Evolutionary conservation across 1,140 invertebrate species (phyloP).

Genomic region (Rhynchophorus ferrugineus): DNA sequence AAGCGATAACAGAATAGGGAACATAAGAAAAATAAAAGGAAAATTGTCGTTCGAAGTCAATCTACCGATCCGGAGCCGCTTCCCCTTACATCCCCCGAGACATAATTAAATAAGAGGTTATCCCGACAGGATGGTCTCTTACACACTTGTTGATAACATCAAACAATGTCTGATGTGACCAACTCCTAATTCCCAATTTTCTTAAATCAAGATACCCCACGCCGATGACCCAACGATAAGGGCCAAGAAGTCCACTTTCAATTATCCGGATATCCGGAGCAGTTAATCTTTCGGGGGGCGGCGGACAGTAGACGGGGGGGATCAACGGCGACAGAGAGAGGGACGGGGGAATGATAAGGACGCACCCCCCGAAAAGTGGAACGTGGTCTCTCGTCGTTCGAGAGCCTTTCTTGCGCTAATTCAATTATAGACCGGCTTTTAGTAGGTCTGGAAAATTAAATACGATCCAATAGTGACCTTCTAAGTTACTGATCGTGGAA

Average conservation of each 20-base stretch:
- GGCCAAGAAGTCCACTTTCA: constrained; percentile 21
- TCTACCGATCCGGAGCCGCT: no score
- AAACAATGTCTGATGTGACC: constrained; percentile 2
- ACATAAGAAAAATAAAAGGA: no score
- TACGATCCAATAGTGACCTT: no score
- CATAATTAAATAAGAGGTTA: no score
- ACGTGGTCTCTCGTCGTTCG: neutral
- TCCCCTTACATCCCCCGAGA: no score
- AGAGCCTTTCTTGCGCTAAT: neutral
- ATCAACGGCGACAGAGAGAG: neutral
- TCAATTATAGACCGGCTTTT: neutral
- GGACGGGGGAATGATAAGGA: constrained; percentile 3
- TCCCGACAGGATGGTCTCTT: no score
- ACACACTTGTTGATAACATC: constrained; percentile 12
- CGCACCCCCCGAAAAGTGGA: neutral
- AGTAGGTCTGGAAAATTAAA: no score
- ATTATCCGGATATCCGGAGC: constrained; percentile 17
- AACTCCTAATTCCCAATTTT: constrained; percentile 18
- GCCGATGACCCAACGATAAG: constrained; percentile 16
- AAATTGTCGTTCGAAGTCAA: no score
- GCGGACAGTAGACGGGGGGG: no score
- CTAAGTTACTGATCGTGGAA: no score
- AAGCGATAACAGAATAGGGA: no score
- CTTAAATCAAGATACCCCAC: constrained; percentile 17
- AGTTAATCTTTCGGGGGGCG: constrained; percentile 13